These are phyloP conservation scores for Clostera curtula DNA, from an alignment of 2,888 invertebrate species.

Conservation along the genomic window DNA sequence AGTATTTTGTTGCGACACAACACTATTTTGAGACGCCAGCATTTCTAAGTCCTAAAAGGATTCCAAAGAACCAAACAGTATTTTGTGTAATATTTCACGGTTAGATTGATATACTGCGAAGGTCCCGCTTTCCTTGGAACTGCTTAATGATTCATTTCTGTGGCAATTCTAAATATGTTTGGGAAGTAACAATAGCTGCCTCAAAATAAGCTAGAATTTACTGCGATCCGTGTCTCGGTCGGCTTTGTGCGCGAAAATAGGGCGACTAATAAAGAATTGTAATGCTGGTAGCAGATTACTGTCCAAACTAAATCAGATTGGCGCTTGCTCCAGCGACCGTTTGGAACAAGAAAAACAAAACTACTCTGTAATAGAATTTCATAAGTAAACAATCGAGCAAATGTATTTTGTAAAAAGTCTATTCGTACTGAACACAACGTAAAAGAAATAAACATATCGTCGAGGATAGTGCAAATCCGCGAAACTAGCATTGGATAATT, in stretches of 20 bases:
- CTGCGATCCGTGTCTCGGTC: slow-evolving; percentile 13
- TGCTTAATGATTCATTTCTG: slow-evolving; percentile 41
- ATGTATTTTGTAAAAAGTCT: background rate
- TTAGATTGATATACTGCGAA: slow-evolving; percentile 16
- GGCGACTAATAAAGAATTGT: background rate
- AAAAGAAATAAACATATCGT: too few relatives aligned
- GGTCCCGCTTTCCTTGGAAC: slow-evolving; percentile 15
- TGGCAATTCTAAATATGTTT: slow-evolving; percentile 34
- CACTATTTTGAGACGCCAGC: slow-evolving; percentile 1
- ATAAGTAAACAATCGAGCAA: background rate
- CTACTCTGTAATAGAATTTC: background rate
- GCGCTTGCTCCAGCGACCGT: background rate
- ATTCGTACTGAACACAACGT: too few relatives aligned
- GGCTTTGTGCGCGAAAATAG: slow-evolving; percentile 10
- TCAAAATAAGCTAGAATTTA: slow-evolving; percentile 25
- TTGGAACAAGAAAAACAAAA: background rate
- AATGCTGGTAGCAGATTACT: background rate
- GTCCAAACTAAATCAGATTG: background rate
- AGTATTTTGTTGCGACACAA: too few relatives aligned
- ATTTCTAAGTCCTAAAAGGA: slow-evolving; percentile 6
- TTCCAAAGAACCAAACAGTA: slow-evolving; percentile 13
- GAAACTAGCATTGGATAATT: too few relatives aligned
- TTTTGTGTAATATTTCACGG: slow-evolving; percentile 18
- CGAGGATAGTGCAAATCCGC: too few relatives aligned
- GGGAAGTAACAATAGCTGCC: slow-evolving; percentile 29